Evolutionary conservation across 2,888 invertebrate species (phyloP), one percentile per base, ranked within the genome.

Genomic region (Pimpla rufipes): DNA sequence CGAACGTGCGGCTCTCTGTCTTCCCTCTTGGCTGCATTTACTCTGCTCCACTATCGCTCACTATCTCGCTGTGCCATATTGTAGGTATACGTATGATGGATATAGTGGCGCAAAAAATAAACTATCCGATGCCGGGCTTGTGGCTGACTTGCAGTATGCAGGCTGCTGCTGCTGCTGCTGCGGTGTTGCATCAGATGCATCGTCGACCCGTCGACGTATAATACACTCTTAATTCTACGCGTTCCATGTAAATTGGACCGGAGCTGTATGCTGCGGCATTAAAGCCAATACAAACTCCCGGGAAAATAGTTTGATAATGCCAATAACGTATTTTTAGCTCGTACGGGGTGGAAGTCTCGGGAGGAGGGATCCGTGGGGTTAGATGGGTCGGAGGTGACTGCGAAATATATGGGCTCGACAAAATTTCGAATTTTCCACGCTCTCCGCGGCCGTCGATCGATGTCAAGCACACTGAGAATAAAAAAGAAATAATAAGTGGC

Each of bases 1-100:
- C 73, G 70, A 64, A 81, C 81, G 66, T 73, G 78, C 52, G 71
- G 37, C n/a, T 29, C 37, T 35, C 59, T 35, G 35, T 35, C 16
- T n/a, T 13, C 47, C n/a, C 37, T 59, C 59, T 37, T 16, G 37
- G 59, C 37, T 59, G 16, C 16, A 59, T 59, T 11, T 3, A 29
- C 29, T 29, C 23, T 11, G 55, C 11, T 55, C 23, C 11, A 55
- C 55, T 23, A 16, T 35, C 2, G 42, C 13, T 21, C 23, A 35
- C 21, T 40, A 64, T 21, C 40, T 57, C 10, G n/a, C 29, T 29
- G 29, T 5, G 5, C 29, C 29, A 29, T 29, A 29, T 29, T 16
- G 8, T 8, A 11, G 21, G 11, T 55, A 59, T 37, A 37, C 6
- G 13, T 21, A 4, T 16, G 16, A 11, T 13, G 6, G 40, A 10